Percentiles rank a stretch among this genome's conserved stretches.
Conservation (phyloP, 1,140 invertebrate species). For the Drosophila nebulosa region DNA sequence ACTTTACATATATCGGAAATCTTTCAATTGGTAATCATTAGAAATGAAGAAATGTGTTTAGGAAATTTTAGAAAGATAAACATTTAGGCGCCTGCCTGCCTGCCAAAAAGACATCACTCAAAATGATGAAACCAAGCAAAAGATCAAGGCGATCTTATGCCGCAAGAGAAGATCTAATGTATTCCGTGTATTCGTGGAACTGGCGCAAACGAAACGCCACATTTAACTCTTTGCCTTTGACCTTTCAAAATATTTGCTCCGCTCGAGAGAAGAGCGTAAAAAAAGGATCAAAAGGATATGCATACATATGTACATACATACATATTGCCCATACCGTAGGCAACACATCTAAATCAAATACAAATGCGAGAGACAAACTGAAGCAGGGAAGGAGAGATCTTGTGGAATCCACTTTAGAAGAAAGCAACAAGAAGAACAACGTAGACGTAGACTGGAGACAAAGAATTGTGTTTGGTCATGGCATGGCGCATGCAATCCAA, state of each 20-base stretch:
- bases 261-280: constrained; percentile 16
- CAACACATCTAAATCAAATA: constrained; percentile 59
- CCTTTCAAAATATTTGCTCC: constrained; percentile 55
- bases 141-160: neutral
- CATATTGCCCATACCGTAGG: constrained; percentile 1
- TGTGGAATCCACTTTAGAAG: neutral
- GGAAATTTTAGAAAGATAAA: neutral
- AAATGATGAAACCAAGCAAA: neutral
- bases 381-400: constrained; percentile 7
- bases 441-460: constrained; percentile 5
- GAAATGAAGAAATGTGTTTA: too few species aligned
- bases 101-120: too few species aligned
- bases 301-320: too few species aligned
- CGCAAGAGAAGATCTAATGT: too few species aligned
- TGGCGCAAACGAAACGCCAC: constrained; percentile 36
- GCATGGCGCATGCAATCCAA: constrained; percentile 15
- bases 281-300: constrained; percentile 29
- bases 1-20: too few species aligned
- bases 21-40: too few species aligned
- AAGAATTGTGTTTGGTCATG: constrained; percentile 55
- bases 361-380: constrained; percentile 11
- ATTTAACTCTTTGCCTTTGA: constrained; percentile 24
- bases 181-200: constrained; percentile 50
- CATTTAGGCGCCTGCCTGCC: neutral
- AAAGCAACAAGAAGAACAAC: constrained; percentile 6